Evolutionary conservation across 2,888 invertebrate genomes (phyloP).

Genomic region (Macrophya alboannulata): DNA sequence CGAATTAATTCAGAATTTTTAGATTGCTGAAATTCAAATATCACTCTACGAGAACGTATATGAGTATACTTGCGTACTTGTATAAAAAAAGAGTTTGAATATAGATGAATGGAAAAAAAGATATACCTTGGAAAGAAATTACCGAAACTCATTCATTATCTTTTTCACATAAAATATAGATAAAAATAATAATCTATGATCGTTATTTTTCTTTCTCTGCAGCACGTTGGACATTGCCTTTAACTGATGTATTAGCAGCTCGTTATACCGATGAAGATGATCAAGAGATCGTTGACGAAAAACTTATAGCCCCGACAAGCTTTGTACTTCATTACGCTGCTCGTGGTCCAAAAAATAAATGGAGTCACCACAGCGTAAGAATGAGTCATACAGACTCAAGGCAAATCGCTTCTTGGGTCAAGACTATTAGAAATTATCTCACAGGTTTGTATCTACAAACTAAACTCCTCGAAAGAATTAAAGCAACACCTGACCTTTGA

Average conservation of each 20-base stretch:
- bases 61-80: too few species aligned
- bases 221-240: conserved; percentile 82
- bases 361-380: conserved; percentile 83
- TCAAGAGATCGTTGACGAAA: conserved; percentile 66
- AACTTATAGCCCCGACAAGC: conserved; percentile 76
- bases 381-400: conserved; percentile 84
- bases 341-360: conserved; percentile 82
- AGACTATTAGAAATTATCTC: conserved; percentile 82
- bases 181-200: too few species aligned
- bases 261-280: conserved; percentile 79
- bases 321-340: conserved; percentile 86
- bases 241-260: conserved; percentile 83
- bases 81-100: too few species aligned
- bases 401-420: conserved; percentile 85
- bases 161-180: too few species aligned
- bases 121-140: too few species aligned
- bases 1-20: too few species aligned
- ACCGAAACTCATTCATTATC: too few species aligned
- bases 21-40: too few species aligned
- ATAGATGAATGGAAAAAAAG: too few species aligned
- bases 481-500: too few species aligned
- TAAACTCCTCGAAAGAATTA: too few species aligned
- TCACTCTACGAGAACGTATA: too few species aligned
- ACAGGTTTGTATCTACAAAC: conserved; percentile 78
- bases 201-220: conserved; percentile 64